phyloP scores from a whole-genome alignment of 2,113 vertebrate species.

The Neodon shergylaensis region DNA sequence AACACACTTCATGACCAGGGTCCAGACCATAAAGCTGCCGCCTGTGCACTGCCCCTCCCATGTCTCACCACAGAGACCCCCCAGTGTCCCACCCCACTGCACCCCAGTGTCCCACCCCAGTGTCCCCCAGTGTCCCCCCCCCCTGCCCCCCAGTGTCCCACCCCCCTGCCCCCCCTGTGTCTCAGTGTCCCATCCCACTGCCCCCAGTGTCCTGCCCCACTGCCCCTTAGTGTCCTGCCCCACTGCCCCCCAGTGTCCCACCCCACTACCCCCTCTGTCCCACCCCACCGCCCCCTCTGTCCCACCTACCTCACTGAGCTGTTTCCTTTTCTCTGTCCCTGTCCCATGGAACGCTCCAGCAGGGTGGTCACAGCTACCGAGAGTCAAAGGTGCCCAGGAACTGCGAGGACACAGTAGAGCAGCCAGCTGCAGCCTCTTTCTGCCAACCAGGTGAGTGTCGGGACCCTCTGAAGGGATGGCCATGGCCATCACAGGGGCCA shows the following conservation, averaged over 20 bases:
- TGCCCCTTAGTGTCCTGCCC: not conserved
- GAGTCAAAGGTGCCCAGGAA: slow-evolving; percentile 75
- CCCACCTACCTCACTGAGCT: not conserved
- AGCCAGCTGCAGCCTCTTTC: slow-evolving; percentile 79
- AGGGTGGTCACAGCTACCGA: slow-evolving; percentile 84
- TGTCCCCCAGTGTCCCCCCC: too few species aligned
- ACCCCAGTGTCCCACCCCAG: too few species aligned
- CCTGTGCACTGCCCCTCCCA: not conserved
- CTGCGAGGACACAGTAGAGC: slow-evolving; percentile 84
- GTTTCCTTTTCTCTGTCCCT: not conserved
- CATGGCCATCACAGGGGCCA: not conserved
- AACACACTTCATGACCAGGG: not conserved
- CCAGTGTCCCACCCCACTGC: too few species aligned
- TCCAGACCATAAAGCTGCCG: not conserved
- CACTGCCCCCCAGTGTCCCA: not conserved
- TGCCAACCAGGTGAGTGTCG: slow-evolving; percentile 84
- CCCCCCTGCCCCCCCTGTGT: too few species aligned
- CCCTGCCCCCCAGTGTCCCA: too few species aligned
- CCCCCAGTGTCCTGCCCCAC: not conserved
- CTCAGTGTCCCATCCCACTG: too few species aligned
- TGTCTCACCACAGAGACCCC: not conserved
- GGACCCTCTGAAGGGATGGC: not conserved
- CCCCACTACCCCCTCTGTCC: too few species aligned
- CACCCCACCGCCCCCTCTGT: too few species aligned
- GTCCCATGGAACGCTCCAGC: slow-evolving; percentile 28